Percentiles rank a stretch among this genome's conserved stretches.
These are phyloP conservation scores for Harpalus rubripes DNA, from an alignment of 2,888 invertebrate species.

Conservation along the genomic window DNA sequence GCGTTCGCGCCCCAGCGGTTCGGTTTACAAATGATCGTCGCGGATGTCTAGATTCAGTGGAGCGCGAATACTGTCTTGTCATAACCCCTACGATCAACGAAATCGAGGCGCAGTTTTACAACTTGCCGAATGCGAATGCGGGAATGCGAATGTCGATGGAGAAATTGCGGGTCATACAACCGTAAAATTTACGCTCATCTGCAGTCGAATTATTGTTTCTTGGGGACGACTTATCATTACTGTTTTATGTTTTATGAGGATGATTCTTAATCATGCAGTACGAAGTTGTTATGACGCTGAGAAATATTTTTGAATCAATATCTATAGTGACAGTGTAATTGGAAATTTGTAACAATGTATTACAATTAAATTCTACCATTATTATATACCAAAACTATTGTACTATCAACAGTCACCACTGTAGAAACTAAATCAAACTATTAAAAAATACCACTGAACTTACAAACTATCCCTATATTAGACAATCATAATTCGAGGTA, in stretches of 20 bases:
- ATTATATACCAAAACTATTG: too few relatives aligned
- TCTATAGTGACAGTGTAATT: too few relatives aligned
- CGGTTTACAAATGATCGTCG: slow-evolving; percentile 67
- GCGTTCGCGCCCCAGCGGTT: slow-evolving; percentile 63
- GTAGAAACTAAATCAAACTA: too few relatives aligned
- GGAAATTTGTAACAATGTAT: too few relatives aligned
- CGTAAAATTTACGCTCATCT: slow-evolving; percentile 30
- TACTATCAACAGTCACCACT: too few relatives aligned
- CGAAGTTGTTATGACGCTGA: too few relatives aligned
- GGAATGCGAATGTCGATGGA: slow-evolving; percentile 25
- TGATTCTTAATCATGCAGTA: slow-evolving; percentile 29
- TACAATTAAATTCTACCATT: too few relatives aligned
- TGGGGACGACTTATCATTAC: slow-evolving; percentile 35
- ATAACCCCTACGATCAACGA: slow-evolving; percentile 55
- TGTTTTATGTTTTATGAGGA: slow-evolving; percentile 49
- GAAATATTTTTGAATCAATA: too few relatives aligned
- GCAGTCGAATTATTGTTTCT: slow-evolving; percentile 43
- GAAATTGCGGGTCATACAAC: slow-evolving; percentile 17
- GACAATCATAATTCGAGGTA: too few relatives aligned
- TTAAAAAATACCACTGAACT: too few relatives aligned
- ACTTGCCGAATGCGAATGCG: slow-evolving; percentile 41
- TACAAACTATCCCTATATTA: too few relatives aligned
- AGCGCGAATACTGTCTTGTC: slow-evolving; percentile 66
- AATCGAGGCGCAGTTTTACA: slow-evolving; percentile 52
- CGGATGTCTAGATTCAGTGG: slow-evolving; percentile 65